Evolutionary conservation across 1,140 invertebrate species (phyloP).

Genomic region (Apis laboriosa): DNA sequence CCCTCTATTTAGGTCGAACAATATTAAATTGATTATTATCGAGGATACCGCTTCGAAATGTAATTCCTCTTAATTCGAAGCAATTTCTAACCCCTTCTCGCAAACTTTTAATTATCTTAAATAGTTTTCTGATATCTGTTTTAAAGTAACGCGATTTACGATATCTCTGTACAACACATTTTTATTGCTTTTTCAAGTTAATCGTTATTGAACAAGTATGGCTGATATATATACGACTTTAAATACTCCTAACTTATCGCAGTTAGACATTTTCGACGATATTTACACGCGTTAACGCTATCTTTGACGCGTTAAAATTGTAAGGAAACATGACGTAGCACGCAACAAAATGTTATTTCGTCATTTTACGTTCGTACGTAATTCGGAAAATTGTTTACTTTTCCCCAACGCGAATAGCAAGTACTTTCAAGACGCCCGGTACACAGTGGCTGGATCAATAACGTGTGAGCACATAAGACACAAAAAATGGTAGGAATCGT

Average conservation of each 20-base stretch:
- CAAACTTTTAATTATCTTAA: neutral
- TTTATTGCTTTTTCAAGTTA: neutral
- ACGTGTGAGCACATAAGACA: constrained; percentile 18
- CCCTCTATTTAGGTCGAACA: too few relatives aligned
- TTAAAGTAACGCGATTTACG: neutral
- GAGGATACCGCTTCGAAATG: neutral
- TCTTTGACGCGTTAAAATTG: neutral
- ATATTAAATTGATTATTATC: too few relatives aligned
- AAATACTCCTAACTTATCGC: neutral
- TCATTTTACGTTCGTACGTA: neutral
- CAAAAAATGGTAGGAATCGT: constrained; percentile 8
- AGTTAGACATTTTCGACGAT: neutral
- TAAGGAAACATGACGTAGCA: neutral
- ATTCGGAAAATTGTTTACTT: neutral
- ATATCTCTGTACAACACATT: neutral
- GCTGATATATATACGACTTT: neutral
- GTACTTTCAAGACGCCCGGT: neutral
- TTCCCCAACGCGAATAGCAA: neutral
- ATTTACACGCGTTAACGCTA: neutral
- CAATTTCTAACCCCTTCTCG: too few relatives aligned
- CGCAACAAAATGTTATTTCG: neutral
- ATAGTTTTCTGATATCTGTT: neutral
- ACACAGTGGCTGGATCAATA: constrained; percentile 18
- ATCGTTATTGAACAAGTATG: neutral
- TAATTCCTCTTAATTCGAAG: neutral